Base-by-base conservation (phyloP, 2,113 vertebrate species). In the Festucalex cinctus region DNA sequence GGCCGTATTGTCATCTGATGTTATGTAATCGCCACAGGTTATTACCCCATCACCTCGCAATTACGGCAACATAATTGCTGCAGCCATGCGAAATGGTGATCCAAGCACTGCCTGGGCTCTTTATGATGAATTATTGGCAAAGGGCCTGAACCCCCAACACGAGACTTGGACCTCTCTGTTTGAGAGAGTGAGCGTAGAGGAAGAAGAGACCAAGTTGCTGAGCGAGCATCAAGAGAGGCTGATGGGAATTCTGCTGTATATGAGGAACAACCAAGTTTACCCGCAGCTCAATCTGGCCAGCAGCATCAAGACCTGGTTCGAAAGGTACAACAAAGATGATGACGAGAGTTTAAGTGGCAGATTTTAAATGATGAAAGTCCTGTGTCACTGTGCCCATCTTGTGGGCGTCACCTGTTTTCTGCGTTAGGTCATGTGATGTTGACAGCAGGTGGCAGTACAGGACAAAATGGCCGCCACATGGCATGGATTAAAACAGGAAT, bases 231-330 rank as follows among this genome's bases (percentile, higher is more conserved):
- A 91, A 14, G 87, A 94, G 74, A 90, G 90, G 75, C 89, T 96
- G 16, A 69, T 91, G 77, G 80, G 70, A 32, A 75, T 99, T 54
- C 93, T 99, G 59, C 84, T 83, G 0, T 88, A 93, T 85, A 91
- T 98, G 90, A 91, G 94, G 88, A 88, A 95, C 51, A 94, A 96
- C 86, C 93, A 95, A 62, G 81, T 95, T 43, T 97, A 96, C 84
- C 96, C 97, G 44, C 86, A 91, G 22, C 83, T 90, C 74, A 76
- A 71, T 19, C 82, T 98, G 72, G 88, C 91, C 75, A n/a, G 59
- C 69, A 92, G 84, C 84, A 94, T 98, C 88, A 95, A 93, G 77
- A 80, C 88, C 0, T 98, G 95, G 95, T 98, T 98, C 91, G 94
- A 98, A 85, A 95, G 96, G 97, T 98, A 93, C 84, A 9, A 67